phyloP scores from a whole-genome alignment of 2,113 vertebrate genomes.

The Alligator sinensis region DNA sequence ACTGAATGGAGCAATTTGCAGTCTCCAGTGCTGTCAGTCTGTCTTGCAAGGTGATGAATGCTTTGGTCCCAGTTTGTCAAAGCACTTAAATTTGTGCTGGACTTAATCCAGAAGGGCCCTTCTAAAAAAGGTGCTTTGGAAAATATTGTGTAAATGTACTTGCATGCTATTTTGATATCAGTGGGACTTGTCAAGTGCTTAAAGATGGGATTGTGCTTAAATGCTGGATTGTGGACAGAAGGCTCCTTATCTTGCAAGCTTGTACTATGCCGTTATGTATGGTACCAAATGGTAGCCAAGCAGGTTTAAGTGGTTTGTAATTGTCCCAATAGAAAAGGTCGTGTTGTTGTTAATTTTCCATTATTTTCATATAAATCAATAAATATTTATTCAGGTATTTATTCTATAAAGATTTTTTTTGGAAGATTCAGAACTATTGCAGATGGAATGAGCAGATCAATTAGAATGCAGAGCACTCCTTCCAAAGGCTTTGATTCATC shows the following conservation, averaged over 20 bases:
- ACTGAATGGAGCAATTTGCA: neutral
- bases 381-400: neutral
- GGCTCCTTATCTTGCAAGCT: neutral
- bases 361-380: neutral
- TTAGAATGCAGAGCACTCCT: neutral
- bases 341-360: neutral
- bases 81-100: constrained; percentile 32
- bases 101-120: neutral
- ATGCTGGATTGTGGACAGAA: fast-evolving
- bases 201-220: neutral
- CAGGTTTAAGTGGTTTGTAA: neutral
- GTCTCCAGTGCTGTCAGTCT: neutral
- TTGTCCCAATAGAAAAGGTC: no score
- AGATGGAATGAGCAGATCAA: neutral
- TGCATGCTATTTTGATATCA: neutral
- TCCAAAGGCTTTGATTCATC: neutral
- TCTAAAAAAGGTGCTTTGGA: neutral
- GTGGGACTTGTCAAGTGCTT: neutral
- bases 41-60: neutral
- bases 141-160: neutral
- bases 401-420: neutral
- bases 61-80: constrained; percentile 33
- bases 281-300: neutral
- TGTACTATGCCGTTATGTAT: neutral
- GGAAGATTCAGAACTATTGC: neutral